These are phyloP conservation scores for Amazona guildingii DNA, from an alignment of 2,113 vertebrate species.

Conservation along the genomic window DNA sequence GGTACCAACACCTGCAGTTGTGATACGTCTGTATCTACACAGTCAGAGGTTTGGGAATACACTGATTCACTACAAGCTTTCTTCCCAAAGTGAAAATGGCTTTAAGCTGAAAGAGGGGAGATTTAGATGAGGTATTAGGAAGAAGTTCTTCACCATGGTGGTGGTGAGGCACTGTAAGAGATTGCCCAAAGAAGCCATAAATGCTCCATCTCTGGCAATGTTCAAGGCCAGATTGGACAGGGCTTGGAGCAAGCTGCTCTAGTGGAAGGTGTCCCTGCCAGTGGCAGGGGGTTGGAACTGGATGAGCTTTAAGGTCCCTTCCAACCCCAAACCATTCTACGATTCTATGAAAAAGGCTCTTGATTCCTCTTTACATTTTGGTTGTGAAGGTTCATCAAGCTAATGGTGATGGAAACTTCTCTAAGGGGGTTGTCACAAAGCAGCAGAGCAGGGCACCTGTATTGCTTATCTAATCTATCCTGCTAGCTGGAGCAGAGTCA, in stretches of 20 bases:
- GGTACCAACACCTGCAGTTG: not conserved
- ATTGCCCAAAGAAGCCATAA: not conserved
- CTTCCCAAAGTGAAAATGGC: not conserved
- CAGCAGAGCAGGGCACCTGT: not conserved
- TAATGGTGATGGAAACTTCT: not conserved
- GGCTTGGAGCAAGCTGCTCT: not conserved
- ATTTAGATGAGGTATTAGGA: not conserved
- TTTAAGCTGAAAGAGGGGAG: not conserved
- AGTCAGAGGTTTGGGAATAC: not conserved
- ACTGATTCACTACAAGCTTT: not conserved
- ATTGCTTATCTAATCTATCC: not conserved
- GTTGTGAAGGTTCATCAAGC: not conserved
- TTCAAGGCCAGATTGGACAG: not conserved
- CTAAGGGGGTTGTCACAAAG: not conserved
- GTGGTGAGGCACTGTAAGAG: not conserved
- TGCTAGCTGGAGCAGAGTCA: not conserved
- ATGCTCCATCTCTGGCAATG: not conserved
- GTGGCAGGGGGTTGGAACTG: not conserved
- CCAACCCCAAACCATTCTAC: not conserved
- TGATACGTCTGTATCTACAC: not conserved
- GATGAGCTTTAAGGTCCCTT: not conserved
- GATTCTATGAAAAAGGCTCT: not conserved
- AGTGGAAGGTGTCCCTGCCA: not conserved
- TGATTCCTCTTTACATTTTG: not conserved
- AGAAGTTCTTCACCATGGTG: not conserved